Percentiles rank a stretch among this genome's conserved stretches.
phyloP scores from a whole-genome alignment of 2,888 invertebrate species.

The Tetragnatha montana region DNA sequence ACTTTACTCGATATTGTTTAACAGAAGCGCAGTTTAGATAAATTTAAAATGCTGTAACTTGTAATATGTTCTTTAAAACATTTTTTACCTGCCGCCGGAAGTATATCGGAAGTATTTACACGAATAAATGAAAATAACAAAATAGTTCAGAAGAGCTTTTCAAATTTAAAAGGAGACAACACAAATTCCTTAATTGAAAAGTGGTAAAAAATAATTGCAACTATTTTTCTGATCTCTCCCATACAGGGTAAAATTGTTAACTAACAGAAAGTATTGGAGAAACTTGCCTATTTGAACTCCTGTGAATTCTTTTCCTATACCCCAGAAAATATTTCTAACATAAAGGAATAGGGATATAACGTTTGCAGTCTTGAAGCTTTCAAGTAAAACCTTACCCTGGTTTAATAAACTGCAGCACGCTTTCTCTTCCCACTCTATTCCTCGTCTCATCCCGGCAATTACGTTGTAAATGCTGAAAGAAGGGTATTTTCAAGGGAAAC shows the following conservation, averaged over 20 bases:
- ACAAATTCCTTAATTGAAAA: no score
- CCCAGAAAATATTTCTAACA: conserved; percentile 5
- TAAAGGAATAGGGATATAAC: conserved; percentile 34
- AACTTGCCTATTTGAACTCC: conserved; percentile 16
- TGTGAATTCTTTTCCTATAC: neutral
- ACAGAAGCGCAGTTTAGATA: no score
- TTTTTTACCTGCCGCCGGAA: no score
- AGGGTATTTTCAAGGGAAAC: conserved; percentile 15
- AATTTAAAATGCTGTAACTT: no score
- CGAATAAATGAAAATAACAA: no score
- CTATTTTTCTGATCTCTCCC: neutral
- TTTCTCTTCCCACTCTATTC: conserved; percentile 3
- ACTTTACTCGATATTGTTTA: no score
- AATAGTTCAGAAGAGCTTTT: no score
- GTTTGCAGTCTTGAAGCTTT: conserved; percentile 25
- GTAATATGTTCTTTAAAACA: no score
- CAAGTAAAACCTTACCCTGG: conserved; percentile 32
- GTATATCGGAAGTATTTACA: no score
- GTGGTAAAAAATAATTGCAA: neutral
- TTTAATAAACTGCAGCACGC: conserved; percentile 32
- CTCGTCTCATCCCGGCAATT: conserved; percentile 49
- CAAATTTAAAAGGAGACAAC: no score
- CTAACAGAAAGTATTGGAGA: neutral
- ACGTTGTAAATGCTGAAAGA: conserved; percentile 24
- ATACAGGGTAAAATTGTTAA: neutral